phyloP scores from a whole-genome alignment of 2,113 vertebrate genomes.

The Ceyx melanurus region DNA sequence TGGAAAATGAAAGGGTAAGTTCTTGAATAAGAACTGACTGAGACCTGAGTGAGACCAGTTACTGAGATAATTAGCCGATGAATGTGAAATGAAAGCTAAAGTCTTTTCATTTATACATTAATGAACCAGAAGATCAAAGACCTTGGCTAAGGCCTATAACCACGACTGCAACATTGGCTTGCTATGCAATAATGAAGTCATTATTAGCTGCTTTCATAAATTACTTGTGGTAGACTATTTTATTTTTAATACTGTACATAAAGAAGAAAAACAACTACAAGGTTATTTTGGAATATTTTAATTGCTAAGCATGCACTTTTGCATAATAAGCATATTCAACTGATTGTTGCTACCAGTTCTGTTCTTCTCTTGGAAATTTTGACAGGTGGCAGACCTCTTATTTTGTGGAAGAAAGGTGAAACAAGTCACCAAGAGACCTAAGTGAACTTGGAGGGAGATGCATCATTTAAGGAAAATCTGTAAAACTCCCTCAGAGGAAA shows the following conservation, averaged over 20 bases:
- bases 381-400: not conserved
- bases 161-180: slow-evolving; percentile 40
- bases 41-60: slow-evolving; percentile 60
- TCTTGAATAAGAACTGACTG: slow-evolving; percentile 63
- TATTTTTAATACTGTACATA: slow-evolving; percentile 56
- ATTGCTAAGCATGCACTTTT: slow-evolving; percentile 13
- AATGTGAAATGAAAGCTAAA: slow-evolving; percentile 20
- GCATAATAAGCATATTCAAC: not conserved
- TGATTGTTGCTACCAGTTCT: not conserved
- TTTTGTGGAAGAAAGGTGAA: slow-evolving; percentile 29
- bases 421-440: not conserved
- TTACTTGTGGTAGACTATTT: slow-evolving; percentile 51
- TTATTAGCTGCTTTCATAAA: slow-evolving; percentile 61
- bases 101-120: slow-evolving; percentile 50
- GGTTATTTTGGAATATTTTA: slow-evolving; percentile 37
- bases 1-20: slow-evolving; percentile 58
- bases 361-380: slow-evolving; percentile 52
- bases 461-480: not conserved
- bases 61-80: slow-evolving; percentile 57
- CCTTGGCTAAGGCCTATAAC: slow-evolving; percentile 42
- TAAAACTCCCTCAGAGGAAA: not conserved
- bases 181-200: slow-evolving; percentile 62
- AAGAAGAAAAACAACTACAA: slow-evolving; percentile 27
- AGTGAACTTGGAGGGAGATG: not conserved
- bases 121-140: slow-evolving; percentile 71